phyloP scores from a whole-genome alignment of 2,888 invertebrate genomes.

The Harpalus rubripes region DNA sequence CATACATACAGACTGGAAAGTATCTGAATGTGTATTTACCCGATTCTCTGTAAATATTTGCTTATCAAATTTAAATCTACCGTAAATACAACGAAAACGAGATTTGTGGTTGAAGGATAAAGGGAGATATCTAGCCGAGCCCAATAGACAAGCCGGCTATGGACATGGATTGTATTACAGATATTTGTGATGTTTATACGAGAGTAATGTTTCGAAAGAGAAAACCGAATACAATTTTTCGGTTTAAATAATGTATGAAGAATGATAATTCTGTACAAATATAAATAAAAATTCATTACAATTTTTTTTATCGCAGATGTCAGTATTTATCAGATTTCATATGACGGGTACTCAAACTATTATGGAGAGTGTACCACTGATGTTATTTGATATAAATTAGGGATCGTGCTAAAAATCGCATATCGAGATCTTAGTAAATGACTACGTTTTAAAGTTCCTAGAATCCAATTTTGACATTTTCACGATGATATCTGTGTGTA shows the following conservation, averaged over 20 bases:
- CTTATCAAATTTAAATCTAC: slow-evolving; percentile 56
- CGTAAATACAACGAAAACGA: slow-evolving; percentile 58
- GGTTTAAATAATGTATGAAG: background rate
- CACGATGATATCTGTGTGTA: too few species aligned
- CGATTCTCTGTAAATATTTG: slow-evolving; percentile 58
- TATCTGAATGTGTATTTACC: slow-evolving; percentile 56
- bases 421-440: too few species aligned
- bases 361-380: too few species aligned
- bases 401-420: too few species aligned
- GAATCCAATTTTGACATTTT: too few species aligned
- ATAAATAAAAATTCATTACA: too few species aligned
- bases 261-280: too few species aligned
- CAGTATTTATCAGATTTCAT: too few species aligned
- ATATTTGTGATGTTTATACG: background rate
- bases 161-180: background rate
- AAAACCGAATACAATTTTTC: background rate
- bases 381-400: too few species aligned
- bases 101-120: slow-evolving; percentile 49
- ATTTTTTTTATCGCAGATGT: too few species aligned
- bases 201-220: background rate
- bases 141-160: slow-evolving; percentile 13
- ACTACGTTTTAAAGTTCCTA: too few species aligned
- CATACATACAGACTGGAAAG: slow-evolving; percentile 33
- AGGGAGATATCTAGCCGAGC: background rate
- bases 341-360: too few species aligned